Evolutionary conservation across 2,113 vertebrate genomes (phyloP).

Genomic region (Caranx melampygus): DNA sequence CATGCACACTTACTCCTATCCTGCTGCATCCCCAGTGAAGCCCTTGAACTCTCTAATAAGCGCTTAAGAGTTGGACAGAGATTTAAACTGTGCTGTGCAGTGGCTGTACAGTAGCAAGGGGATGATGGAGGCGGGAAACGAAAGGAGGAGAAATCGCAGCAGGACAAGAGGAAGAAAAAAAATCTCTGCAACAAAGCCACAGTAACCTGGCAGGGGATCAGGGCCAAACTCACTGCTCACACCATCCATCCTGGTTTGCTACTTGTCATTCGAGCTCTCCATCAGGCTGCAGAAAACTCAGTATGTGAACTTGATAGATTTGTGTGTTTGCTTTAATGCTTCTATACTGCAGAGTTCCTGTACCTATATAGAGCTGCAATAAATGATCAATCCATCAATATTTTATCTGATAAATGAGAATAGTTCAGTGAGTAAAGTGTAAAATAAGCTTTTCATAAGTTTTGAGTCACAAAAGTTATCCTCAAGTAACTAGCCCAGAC

Average conservation of each 20-base stretch:
- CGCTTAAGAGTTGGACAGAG: slow-evolving; percentile 63
- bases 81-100: slow-evolving; percentile 54
- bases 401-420: neutral
- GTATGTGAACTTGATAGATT: neutral
- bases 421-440: neutral
- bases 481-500: neutral
- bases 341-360: neutral
- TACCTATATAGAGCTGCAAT: neutral
- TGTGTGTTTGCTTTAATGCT: neutral
- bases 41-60: slow-evolving; percentile 66
- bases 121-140: slow-evolving; percentile 24
- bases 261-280: slow-evolving; percentile 15
- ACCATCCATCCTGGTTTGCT: slow-evolving; percentile 26
- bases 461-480: neutral
- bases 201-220: neutral
- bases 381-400: neutral
- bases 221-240: slow-evolving; percentile 31
- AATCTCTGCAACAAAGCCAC: neutral
- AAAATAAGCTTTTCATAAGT: neutral
- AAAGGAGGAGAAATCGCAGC: neutral
- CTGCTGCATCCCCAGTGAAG: slow-evolving; percentile 38
- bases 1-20: slow-evolving; percentile 13
- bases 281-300: slow-evolving; percentile 1
- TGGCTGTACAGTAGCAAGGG: slow-evolving; percentile 34
- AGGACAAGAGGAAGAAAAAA: neutral